These are phyloP conservation scores for Oncorhynchus clarkii DNA, from an alignment of 2,113 vertebrate species.

Conservation along the genomic window DNA sequence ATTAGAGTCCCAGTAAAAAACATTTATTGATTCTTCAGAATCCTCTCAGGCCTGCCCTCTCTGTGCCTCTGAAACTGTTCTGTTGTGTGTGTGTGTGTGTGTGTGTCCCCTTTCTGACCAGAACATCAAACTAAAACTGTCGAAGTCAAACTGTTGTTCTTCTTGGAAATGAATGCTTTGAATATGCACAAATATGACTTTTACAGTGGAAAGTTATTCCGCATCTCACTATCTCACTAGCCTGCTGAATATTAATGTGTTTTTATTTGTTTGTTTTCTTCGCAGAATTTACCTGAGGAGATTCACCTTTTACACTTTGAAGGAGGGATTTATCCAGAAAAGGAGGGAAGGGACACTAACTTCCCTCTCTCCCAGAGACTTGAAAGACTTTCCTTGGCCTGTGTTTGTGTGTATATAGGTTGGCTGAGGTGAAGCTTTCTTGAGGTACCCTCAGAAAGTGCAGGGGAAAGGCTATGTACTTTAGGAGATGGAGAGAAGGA, in stretches of 20 bases:
- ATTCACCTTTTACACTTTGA: conserved; percentile 29
- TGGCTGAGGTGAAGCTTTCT: conserved; percentile 22
- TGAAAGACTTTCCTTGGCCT: conserved; percentile 24
- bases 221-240: not conserved
- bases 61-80: not conserved
- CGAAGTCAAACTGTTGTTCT: not conserved
- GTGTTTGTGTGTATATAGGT: conserved; percentile 9
- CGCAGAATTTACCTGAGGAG: conserved; percentile 70
- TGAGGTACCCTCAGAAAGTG: conserved; percentile 8
- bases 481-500: conserved; percentile 50
- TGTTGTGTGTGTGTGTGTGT: not conserved
- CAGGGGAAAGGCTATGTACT: conserved; percentile 22
- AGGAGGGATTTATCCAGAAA: conserved; percentile 6
- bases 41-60: not conserved
- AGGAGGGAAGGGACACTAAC: not conserved
- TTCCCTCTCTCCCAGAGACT: conserved; percentile 3
- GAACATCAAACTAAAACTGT: not conserved
- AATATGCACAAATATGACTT: conserved; percentile 3
- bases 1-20: not conserved
- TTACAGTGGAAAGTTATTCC: not conserved
- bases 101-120: not conserved
- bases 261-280: conserved; percentile 46
- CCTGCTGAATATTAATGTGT: conserved; percentile 32
- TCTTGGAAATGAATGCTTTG: not conserved
- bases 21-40: not conserved